Conservation (phyloP, 2,113 vertebrate species). For the Antechinus flavipes region DNA sequence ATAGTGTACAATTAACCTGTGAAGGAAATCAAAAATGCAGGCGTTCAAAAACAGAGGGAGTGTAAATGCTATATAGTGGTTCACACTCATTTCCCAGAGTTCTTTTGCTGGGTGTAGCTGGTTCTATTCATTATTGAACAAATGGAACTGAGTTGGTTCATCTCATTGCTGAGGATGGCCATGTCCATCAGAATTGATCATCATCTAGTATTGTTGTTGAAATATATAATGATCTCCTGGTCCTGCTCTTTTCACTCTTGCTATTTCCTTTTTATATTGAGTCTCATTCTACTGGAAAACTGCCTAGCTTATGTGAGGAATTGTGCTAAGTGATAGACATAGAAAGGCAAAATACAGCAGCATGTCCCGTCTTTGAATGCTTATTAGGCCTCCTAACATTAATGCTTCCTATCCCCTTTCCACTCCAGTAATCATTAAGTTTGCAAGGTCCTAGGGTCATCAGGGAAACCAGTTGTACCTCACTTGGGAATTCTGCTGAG, state of each 20-base stretch:
- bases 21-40: too few species aligned
- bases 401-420: background rate
- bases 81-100: too few species aligned
- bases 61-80: too few species aligned
- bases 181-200: too few species aligned
- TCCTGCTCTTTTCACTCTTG: background rate
- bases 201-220: too few species aligned
- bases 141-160: too few species aligned
- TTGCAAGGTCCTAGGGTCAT: background rate
- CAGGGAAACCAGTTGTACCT: background rate
- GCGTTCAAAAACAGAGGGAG: too few species aligned
- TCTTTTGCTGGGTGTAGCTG: too few species aligned
- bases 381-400: fast-evolving
- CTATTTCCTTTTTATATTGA: background rate
- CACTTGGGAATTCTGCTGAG: background rate
- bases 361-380: background rate
- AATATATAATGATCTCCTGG: too few species aligned
- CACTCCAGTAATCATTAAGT: background rate
- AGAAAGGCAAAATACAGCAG: background rate
- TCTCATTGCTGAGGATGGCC: too few species aligned
- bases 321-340: background rate
- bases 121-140: too few species aligned
- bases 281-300: fast-evolving
- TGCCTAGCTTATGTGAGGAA: fast-evolving
- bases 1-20: too few species aligned